Evolutionary conservation across 2,113 vertebrate species (phyloP), one percentile per base, ranked within the genome.

Genomic region (Microtus montanus): DNA sequence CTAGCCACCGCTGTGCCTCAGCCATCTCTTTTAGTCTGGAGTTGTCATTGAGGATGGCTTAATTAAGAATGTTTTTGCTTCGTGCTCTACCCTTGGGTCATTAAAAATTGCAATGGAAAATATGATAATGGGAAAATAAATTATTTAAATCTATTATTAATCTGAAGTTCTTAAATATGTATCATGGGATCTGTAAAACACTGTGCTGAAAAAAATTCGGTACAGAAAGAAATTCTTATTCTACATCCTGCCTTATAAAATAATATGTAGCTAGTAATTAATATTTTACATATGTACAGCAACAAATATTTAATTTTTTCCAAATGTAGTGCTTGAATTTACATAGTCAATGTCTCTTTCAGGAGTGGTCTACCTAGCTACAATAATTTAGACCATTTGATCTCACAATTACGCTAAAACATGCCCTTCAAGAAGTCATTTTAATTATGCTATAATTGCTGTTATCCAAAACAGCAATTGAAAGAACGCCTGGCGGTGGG

Each of bases 21-120:
- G 85, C 49, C 64, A 12, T 92, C 90, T 95, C 85, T 84, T 95
- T 83, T 19, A 30, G 78, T 95, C 74, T 92, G 52, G 64, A 94
- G 68, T 79, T 88, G 52, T 92, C 93, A 90, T 86, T 89, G 94
- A 91, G 44, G 54, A 87, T 61, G n/a, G 86, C 92, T 94, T 97
- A 95, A 96, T 97, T 97, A 97, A 87, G 93, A 91, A 97, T 96
- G 92, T 92, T 96, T 97, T 96, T 80, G 38, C 89, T 93, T 95
- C 70, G 80, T 30, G 87, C 7, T 89, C 86, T 71, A 83, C 91
- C 89, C 73, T 96, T 97, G 96, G 91, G 92, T 92, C 97, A 96
- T 97, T 97, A 96, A 96, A 97, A 92, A 87, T 75, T 33, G 28
- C 54, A 91, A 94, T 71, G 92, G 97, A 96, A 97, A 96, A 92